These are phyloP conservation scores for Spizella passerina DNA, from an alignment of 2,797 vertebrate species.

Conservation along the genomic window DNA sequence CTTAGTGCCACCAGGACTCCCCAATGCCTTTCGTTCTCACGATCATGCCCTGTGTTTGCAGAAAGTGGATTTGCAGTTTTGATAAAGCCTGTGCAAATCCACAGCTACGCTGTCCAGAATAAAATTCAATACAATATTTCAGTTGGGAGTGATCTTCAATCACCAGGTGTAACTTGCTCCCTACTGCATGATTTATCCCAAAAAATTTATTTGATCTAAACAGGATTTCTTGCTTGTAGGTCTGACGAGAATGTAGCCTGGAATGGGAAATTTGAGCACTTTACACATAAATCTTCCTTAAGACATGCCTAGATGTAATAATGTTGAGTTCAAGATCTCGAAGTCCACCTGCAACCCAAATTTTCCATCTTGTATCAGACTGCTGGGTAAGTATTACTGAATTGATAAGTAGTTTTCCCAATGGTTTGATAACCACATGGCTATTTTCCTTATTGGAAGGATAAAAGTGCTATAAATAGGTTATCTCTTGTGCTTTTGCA, in stretches of 20 bases:
- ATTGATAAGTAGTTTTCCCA: neutral
- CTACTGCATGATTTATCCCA: neutral
- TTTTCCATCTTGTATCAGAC: neutral
- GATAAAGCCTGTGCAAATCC: neutral
- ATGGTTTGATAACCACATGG: neutral
- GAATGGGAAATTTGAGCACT: neutral
- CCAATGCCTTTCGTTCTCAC: accelerated
- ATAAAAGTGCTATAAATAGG: neutral
- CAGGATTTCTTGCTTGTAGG: neutral
- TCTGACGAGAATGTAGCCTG: neutral
- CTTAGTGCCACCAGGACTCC: neutral
- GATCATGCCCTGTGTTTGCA: neutral
- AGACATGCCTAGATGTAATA: neutral
- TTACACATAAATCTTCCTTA: neutral
- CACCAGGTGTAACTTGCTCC: neutral
- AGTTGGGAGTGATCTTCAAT: neutral
- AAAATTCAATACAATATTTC: neutral
- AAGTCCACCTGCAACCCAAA: neutral
- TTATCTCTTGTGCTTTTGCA: neutral
- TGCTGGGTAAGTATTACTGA: neutral
- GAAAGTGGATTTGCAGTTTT: neutral
- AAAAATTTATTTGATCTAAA: neutral
- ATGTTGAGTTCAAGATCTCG: neutral
- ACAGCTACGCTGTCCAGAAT: neutral
- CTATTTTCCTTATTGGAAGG: neutral